A percentile compares a stretch with the other conserved stretches of the same genome.
Evolutionary conservation across 2,113 vertebrate genomes (phyloP).

Genomic region (Ranitomeya variabilis): DNA sequence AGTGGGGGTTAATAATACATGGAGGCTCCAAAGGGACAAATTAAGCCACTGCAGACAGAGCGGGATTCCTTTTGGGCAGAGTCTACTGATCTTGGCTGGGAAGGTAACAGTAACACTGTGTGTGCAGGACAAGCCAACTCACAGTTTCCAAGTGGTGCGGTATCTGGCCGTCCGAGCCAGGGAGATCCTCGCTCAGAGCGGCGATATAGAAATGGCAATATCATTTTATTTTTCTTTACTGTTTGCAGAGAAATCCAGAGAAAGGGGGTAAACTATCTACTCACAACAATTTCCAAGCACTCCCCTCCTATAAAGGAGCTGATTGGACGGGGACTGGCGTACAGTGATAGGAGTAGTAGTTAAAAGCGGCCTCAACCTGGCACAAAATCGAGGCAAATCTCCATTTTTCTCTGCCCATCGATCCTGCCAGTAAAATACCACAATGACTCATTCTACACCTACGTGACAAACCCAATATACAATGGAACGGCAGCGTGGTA

Average conservation of each 20-base stretch:
- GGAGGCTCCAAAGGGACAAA: background rate
- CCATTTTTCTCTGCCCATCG: conserved; percentile 14
- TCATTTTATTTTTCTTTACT: background rate
- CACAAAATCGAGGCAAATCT: background rate
- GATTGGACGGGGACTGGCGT: background rate
- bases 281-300: background rate
- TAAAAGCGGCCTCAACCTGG: background rate
- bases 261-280: background rate
- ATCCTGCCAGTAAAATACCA: conserved; percentile 27
- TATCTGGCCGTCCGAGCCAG: conserved; percentile 17
- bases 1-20: background rate
- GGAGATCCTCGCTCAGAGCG: background rate
- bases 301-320: background rate
- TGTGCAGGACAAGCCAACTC: conserved; percentile 37
- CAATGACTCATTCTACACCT: conserved; percentile 29
- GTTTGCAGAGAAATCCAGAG: background rate
- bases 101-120: conserved; percentile 30
- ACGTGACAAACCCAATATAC: conserved; percentile 22
- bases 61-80: conserved; percentile 47
- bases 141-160: conserved; percentile 35
- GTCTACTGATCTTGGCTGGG: conserved; percentile 35
- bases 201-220: background rate
- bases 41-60: conserved; percentile 12
- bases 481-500: background rate
- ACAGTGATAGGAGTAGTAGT: background rate